Conservation (phyloP, 2,888 invertebrate species). For the Noctua fimbriata region DNA sequence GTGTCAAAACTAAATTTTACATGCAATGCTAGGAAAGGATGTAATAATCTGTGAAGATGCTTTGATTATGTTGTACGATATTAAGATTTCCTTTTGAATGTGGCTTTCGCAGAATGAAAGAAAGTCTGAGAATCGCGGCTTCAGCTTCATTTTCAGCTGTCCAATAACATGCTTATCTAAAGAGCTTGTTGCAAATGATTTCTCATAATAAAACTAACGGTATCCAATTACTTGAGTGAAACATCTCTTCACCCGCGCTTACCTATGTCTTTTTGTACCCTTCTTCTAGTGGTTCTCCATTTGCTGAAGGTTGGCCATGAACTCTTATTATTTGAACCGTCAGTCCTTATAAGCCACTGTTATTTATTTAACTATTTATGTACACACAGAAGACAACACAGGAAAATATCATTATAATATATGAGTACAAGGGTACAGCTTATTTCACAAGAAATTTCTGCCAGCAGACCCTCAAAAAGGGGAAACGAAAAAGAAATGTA, state of each 20-base stretch:
- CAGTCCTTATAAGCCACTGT: neutral
- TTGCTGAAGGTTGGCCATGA: neutral
- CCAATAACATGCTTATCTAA: neutral
- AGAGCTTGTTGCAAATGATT: neutral
- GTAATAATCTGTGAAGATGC: slow-evolving; percentile 40
- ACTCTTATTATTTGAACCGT: neutral
- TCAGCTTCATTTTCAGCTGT: neutral
- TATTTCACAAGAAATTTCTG: too few relatives aligned
- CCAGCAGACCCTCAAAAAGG: too few relatives aligned
- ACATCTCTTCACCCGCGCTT: neutral
- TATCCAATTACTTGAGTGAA: neutral
- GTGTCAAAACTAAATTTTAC: slow-evolving; percentile 56
- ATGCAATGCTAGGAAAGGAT: slow-evolving; percentile 11
- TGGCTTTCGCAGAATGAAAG: neutral
- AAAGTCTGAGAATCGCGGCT: neutral
- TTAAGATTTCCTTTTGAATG: neutral
- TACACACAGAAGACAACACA: too few relatives aligned
- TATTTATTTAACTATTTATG: too few relatives aligned
- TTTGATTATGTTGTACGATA: slow-evolving; percentile 17
- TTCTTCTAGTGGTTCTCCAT: neutral
- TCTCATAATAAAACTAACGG: neutral
- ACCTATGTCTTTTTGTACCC: neutral
- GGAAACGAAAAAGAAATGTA: too few relatives aligned
- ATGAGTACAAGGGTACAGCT: too few relatives aligned
- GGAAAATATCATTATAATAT: too few relatives aligned